Conservation (phyloP, 1,140 invertebrate species). For the Tetraneura akinire region DNA sequence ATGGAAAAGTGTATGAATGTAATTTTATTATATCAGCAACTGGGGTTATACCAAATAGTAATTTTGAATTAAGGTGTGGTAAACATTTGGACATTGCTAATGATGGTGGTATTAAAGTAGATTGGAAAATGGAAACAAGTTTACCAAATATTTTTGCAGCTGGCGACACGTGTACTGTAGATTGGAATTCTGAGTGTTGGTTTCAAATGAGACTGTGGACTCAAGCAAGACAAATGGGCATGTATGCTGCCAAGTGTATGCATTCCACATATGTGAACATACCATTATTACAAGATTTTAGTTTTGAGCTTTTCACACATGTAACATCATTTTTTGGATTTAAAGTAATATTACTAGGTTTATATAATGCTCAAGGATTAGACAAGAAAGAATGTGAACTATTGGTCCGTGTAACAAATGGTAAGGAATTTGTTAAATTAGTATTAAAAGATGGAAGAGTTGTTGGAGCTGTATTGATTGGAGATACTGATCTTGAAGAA, state of each 20-base stretch:
- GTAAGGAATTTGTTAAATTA: constrained; percentile 87
- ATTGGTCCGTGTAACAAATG: constrained; percentile 80
- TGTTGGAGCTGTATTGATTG: constrained; percentile 92
- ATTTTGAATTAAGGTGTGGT: constrained; percentile 63
- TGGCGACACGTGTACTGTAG: constrained; percentile 85
- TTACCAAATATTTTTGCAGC: constrained; percentile 84
- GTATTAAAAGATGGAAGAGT: constrained; percentile 82
- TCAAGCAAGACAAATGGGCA: constrained; percentile 96
- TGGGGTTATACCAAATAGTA: constrained; percentile 77
- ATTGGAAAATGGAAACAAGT: constrained; percentile 84
- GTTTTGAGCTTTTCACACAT: constrained; percentile 96
- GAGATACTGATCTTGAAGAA: constrained; percentile 96
- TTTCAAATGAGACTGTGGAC: constrained; percentile 97
- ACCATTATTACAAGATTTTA: constrained; percentile 81
- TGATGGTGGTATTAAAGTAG: constrained; percentile 79
- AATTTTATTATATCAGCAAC: constrained; percentile 96
- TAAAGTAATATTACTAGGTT: constrained; percentile 90
- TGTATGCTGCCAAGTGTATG: constrained; percentile 91
- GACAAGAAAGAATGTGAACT: constrained; percentile 79
- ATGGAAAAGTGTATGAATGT: constrained; percentile 75
- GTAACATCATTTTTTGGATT: constrained; percentile 93
- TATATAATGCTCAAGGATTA: constrained; percentile 91
- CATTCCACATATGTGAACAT: constrained; percentile 66
- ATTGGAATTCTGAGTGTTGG: constrained; percentile 86
- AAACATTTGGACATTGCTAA: constrained; percentile 63